A percentile compares a stretch with the other conserved stretches of the same genome.
These are phyloP conservation scores for Phengaris alcon DNA, from an alignment of 2,888 invertebrate genomes.

Conservation along the genomic window DNA sequence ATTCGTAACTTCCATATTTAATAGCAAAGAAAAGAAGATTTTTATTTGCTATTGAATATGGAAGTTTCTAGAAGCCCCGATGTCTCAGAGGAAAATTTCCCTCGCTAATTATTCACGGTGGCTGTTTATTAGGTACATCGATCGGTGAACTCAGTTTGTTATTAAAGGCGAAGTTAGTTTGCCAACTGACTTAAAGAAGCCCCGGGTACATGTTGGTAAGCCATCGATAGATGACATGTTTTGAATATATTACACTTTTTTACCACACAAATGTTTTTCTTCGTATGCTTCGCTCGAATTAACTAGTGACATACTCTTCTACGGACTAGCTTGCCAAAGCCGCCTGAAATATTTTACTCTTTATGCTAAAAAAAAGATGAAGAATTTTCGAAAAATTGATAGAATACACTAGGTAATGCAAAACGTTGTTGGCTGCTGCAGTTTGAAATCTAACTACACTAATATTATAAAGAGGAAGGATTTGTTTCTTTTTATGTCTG, in stretches of 20 bases:
- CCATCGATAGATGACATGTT: neutral
- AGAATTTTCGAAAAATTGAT: too few relatives aligned
- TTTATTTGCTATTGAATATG: neutral
- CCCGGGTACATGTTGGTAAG: neutral
- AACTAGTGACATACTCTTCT: neutral
- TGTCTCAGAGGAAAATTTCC: neutral
- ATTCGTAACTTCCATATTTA: too few relatives aligned
- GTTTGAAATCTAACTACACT: too few relatives aligned
- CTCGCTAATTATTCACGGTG: neutral
- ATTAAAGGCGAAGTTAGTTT: neutral
- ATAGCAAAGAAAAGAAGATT: too few relatives aligned
- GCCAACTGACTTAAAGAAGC: neutral
- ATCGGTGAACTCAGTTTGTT: constrained; percentile 7
- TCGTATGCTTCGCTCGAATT: neutral
- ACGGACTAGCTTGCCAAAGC: neutral
- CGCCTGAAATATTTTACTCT: neutral
- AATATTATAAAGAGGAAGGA: too few relatives aligned
- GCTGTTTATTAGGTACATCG: constrained; percentile 11
- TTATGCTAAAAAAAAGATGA: neutral
- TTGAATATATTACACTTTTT: neutral
- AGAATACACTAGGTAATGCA: too few relatives aligned
- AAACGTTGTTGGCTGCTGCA: too few relatives aligned
- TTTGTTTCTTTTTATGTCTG: too few relatives aligned
- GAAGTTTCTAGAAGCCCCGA: neutral
- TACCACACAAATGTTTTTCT: neutral